Evolutionary conservation across 2,113 vertebrate genomes (phyloP).

Genomic region (Pyrgilauda ruficollis): DNA sequence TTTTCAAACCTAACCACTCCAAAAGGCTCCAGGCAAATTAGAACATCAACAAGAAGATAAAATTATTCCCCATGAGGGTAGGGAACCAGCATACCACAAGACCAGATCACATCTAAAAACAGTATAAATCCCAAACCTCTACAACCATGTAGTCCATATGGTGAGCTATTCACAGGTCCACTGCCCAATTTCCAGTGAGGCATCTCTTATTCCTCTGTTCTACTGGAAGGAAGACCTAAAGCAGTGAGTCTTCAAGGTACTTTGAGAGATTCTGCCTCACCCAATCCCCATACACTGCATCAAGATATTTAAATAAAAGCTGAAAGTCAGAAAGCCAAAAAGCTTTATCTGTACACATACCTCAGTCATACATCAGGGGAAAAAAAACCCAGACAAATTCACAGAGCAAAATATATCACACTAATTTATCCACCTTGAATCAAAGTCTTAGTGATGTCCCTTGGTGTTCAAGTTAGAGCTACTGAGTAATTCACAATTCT

Average conservation of each 20-base stretch:
- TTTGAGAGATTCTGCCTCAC: background rate
- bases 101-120: background rate
- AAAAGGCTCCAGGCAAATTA: background rate
- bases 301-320: background rate
- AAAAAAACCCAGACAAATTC: background rate
- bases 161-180: background rate
- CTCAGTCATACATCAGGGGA: background rate
- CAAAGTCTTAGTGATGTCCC: background rate
- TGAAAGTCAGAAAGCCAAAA: background rate
- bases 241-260: background rate
- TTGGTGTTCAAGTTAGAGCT: background rate
- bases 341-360: background rate
- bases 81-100: background rate
- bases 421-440: background rate
- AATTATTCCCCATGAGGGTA: background rate
- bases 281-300: background rate
- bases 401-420: background rate
- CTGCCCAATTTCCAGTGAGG: background rate
- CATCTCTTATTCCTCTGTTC: background rate
- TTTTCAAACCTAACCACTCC: constrained; percentile 9
- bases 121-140: background rate
- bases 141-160: background rate
- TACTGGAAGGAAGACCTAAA: background rate
- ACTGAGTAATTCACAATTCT: background rate
- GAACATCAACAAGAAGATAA: background rate